Conservation (phyloP, 1,140 invertebrate species). For the Drosophila sp. region DNA sequence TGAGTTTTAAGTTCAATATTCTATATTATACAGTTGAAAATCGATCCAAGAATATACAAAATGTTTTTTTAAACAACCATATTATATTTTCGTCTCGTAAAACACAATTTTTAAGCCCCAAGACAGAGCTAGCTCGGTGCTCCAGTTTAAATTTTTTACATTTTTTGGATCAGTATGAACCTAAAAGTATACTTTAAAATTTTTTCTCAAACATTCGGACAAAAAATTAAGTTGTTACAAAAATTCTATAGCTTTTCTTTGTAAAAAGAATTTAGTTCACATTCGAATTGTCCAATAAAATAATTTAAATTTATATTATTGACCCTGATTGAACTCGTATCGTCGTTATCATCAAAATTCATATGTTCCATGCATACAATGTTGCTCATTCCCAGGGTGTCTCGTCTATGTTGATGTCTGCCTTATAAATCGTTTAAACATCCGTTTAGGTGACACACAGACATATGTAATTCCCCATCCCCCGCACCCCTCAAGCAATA, state of each 20-base stretch:
- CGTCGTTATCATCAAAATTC: conserved; percentile 30
- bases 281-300: conserved; percentile 1
- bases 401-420: conserved; percentile 32
- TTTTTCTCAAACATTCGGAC: too few species aligned
- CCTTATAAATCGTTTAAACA: conserved; percentile 67
- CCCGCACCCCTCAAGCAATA: conserved; percentile 33
- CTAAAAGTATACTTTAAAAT: conserved; percentile 7
- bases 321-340: conserved; percentile 26
- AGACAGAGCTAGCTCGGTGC: too few species aligned
- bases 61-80: too few species aligned
- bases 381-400: conserved; percentile 1
- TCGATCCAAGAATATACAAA: too few species aligned
- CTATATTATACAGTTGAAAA: too few species aligned
- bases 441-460: conserved; percentile 56
- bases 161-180: background rate
- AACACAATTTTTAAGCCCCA: too few species aligned
- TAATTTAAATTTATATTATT: conserved; percentile 8
- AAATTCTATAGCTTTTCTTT: too few species aligned
- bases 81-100: too few species aligned
- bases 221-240: too few species aligned
- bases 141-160: too few species aligned
- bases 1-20: too few species aligned
- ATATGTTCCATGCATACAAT: conserved; percentile 2
- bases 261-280: background rate
- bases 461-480: conserved; percentile 9